A percentile compares a stretch with the other conserved stretches of the same genome.
phyloP scores from a whole-genome alignment of 2,797 vertebrate species.

The Darevskia mixta region DNA sequence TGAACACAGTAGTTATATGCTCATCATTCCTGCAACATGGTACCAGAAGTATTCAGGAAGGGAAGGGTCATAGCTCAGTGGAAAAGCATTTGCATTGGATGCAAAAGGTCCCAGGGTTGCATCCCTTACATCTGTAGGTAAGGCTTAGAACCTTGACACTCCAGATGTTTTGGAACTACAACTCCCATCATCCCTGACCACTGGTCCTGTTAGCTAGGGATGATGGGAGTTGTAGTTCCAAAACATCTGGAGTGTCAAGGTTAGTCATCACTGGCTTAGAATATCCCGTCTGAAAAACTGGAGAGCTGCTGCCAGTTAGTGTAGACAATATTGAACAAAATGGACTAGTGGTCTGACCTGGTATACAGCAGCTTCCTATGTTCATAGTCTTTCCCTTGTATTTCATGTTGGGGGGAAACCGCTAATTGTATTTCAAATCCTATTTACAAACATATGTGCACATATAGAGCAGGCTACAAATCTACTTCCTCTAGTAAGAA shows the following conservation, averaged over 20 bases:
- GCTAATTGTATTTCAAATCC: constrained; percentile 59
- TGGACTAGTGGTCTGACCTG: too few relatives aligned
- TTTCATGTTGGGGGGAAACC: constrained; percentile 62
- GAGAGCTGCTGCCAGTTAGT: neutral
- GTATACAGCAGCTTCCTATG: neutral
- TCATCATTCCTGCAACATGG: too few relatives aligned
- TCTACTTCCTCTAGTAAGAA: neutral
- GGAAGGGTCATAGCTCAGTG: neutral
- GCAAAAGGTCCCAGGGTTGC: too few relatives aligned
- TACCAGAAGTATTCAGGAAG: neutral
- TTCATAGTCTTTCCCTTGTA: neutral
- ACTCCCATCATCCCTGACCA: too few relatives aligned
- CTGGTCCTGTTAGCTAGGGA: too few relatives aligned
- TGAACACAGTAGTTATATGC: neutral
- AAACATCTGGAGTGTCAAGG: too few relatives aligned
- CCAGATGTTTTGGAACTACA: too few relatives aligned
- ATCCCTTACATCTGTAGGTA: neutral
- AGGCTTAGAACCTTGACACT: neutral
- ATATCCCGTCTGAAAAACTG: neutral
- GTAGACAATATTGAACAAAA: too few relatives aligned
- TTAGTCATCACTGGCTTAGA: too few relatives aligned
- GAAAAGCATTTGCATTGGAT: neutral
- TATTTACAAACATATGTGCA: constrained; percentile 22
- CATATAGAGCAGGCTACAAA: neutral
- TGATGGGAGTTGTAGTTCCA: too few relatives aligned